Evolutionary conservation across 2,888 invertebrate genomes (phyloP).

Genomic region (Choreutis nemorana): DNA sequence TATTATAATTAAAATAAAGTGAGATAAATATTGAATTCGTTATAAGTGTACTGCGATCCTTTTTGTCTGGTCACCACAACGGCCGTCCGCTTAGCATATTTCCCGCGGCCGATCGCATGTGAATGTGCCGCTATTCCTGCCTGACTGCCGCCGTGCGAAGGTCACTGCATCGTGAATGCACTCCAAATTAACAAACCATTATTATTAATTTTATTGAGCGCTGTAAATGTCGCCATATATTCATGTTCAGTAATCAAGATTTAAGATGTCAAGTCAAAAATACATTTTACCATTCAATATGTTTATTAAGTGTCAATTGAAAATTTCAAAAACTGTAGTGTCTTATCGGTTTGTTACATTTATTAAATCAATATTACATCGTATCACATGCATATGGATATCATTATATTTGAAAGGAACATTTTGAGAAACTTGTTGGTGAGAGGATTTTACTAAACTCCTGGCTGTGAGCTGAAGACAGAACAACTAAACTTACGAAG

Average conservation of each 20-base stretch:
- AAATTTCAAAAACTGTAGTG: too few species aligned
- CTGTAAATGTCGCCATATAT: constrained; percentile 17
- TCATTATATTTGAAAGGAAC: background rate
- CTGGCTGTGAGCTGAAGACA: too few species aligned
- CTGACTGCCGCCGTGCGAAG: constrained; percentile 32
- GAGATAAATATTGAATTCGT: too few species aligned
- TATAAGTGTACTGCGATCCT: too few species aligned
- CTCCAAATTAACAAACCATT: constrained; percentile 19
- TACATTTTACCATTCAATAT: too few species aligned
- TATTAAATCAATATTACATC: constrained; percentile 4
- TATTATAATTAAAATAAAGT: too few species aligned
- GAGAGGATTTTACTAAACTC: too few species aligned
- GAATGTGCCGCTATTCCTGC: constrained; percentile 15
- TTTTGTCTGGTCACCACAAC: too few species aligned
- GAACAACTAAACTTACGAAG: too few species aligned
- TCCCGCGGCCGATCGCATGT: constrained; percentile 19
- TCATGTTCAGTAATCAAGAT: too few species aligned
- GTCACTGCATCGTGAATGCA: constrained; percentile 17
- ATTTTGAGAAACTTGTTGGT: background rate
- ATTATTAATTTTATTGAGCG: constrained; percentile 24
- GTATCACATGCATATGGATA: background rate
- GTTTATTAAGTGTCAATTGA: too few species aligned
- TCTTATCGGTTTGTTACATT: constrained; percentile 18
- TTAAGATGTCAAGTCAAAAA: too few species aligned
- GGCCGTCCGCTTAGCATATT: constrained; percentile 19